Base-by-base conservation (phyloP, 2,113 vertebrate genomes). In the Onychorhynchus coronatus region DNA sequence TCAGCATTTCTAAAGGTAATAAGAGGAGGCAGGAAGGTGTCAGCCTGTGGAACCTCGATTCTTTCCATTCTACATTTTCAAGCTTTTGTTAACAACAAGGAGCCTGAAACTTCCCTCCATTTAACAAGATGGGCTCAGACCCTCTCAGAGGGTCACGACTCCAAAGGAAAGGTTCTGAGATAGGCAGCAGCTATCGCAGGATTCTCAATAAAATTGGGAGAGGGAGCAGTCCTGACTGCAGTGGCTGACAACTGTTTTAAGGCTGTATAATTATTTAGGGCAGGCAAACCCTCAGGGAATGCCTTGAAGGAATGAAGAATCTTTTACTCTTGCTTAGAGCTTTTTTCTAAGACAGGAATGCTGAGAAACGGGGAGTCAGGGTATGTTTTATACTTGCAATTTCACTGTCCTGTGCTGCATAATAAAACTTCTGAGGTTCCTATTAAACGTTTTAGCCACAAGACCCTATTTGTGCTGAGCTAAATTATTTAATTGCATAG, bases 221-320 rank as follows among this genome's bases (percentile, higher is more conserved):
- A 82, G 62, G 85, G 41, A 87, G 62, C 62, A 73, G 82, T 66
- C 78, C 88, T 77, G 89, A 39, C 85, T 70, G 67, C 1, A 0
- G 22, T 58, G 63, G 23, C 65, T 96, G 95, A 93, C 93, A 93
- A 93, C 68, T 91, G 65, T 65, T 95, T 93, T 88, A 95, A 96
- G 91, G 62, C 73, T 91, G 52, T 91, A 77, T 96, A 95, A 97
- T 96, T 92, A 95, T 93, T 90, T 93, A 94, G 90, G 90, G 83
- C 92, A 95, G 88, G 68, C 55, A 72, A 93, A n/a, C 68, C 96
- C 83, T 75, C 44, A 30, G 93, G 90, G 93, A 97, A 89, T 66
- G 68, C 73, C 90, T 96, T 86, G 91, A 92, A 97, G 90, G 88
- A 95, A 91, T 81, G 82, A 95, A 88, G 82, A 81, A 92, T 95